Percentiles rank a stretch among this genome's conserved stretches.
Conservation (phyloP, 2,888 invertebrate species). For the Cremastobaeus sp. region DNA sequence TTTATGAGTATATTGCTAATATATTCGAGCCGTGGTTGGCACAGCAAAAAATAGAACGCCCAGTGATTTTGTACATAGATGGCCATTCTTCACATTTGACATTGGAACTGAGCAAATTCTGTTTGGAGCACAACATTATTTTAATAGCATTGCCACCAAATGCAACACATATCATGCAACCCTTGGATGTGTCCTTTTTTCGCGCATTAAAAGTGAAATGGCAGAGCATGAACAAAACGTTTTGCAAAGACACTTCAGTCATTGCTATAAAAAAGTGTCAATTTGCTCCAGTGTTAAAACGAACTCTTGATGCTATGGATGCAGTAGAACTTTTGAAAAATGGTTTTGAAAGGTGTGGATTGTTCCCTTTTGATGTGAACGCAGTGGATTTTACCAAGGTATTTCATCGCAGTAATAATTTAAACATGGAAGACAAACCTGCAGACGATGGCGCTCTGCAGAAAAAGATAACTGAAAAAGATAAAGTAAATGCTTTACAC, state of each 20-base stretch:
- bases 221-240: conserved; percentile 10
- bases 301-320: conserved; percentile 15
- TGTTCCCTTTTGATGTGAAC: conserved; percentile 13
- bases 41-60: conserved; percentile 61
- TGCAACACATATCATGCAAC: no score
- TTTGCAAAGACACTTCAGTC: conserved; percentile 7
- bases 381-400: conserved; percentile 9
- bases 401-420: conserved; percentile 4
- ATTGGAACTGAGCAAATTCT: conserved; percentile 63
- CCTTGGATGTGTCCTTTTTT: conserved; percentile 25
- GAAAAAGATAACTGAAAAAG: not conserved
- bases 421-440: not conserved
- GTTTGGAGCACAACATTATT: conserved; percentile 64
- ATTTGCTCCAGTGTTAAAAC: conserved; percentile 13
- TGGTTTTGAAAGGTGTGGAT: conserved; percentile 15
- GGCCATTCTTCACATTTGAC: conserved; percentile 66
- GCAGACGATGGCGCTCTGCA: not conserved
- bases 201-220: conserved; percentile 9
- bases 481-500: not conserved
- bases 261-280: conserved; percentile 17
- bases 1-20: conserved; percentile 72
- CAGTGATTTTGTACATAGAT: conserved; percentile 66
- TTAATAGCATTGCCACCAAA: conserved; percentile 62
- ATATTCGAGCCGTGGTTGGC: conserved; percentile 69
- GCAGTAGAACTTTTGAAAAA: conserved; percentile 7